A percentile compares a stretch with the other conserved stretches of the same genome.
Conservation (phyloP, 2,888 invertebrate species). For the Embidobia sp. region DNA sequence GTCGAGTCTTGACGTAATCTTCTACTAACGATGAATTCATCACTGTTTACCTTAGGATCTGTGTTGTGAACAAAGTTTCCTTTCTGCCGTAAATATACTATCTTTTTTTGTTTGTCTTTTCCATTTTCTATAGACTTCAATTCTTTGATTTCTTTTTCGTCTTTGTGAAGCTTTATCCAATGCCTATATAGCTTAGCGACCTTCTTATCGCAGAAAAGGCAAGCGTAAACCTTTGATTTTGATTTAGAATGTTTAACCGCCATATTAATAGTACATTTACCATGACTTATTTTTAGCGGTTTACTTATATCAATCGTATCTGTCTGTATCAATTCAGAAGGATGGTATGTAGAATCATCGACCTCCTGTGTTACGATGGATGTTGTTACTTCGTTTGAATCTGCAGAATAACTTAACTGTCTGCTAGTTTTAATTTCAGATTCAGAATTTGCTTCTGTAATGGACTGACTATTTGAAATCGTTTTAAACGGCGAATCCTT, state of each 20-base stretch:
- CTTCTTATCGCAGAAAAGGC: slow-evolving; percentile 3
- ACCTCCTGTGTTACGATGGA: too few species aligned
- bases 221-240: not conserved
- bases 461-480: too few species aligned
- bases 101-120: not conserved
- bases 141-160: not conserved
- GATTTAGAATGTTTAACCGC: not conserved
- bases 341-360: too few species aligned
- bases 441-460: too few species aligned
- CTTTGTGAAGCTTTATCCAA: not conserved
- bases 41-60: not conserved
- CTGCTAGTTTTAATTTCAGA: too few species aligned
- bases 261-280: not conserved
- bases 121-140: not conserved
- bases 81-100: not conserved
- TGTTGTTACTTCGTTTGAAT: too few species aligned
- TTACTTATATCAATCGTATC: too few species aligned
- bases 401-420: too few species aligned
- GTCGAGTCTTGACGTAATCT: not conserved
- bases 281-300: too few species aligned
- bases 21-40: not conserved
- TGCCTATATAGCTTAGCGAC: not conserved
- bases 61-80: slow-evolving; percentile 12
- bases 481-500: too few species aligned
- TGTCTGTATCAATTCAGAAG: too few species aligned